These are phyloP conservation scores for Invenusta paracnida DNA, from an alignment of 2,888 invertebrate species.

Conservation along the genomic window DNA sequence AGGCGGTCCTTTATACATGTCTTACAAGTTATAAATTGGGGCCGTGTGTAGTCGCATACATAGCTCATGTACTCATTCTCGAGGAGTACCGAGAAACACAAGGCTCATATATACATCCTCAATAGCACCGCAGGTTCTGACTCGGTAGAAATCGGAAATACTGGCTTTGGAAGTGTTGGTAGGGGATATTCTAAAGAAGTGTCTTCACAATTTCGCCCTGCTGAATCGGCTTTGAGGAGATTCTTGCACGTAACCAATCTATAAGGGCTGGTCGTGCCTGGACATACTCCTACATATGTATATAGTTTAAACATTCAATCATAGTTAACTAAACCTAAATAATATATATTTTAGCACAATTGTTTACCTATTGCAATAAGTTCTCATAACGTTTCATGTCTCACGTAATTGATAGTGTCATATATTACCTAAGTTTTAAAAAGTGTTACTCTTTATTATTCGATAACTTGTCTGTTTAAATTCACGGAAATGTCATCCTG, in stretches of 20 bases:
- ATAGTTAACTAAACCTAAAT: too few species aligned
- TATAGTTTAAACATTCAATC: too few species aligned
- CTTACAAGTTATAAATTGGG: background rate
- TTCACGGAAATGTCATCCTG: too few species aligned
- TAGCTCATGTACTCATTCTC: background rate
- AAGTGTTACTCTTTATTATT: too few species aligned
- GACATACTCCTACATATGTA: too few species aligned
- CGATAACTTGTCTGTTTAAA: too few species aligned
- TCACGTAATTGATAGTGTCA: too few species aligned
- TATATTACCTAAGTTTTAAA: too few species aligned
- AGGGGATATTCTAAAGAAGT: background rate
- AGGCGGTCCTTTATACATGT: background rate
- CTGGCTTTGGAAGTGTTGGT: conserved; percentile 18
- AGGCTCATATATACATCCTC: background rate
- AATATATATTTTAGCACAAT: too few species aligned
- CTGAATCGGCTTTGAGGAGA: background rate
- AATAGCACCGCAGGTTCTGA: background rate
- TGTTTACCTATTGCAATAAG: too few species aligned
- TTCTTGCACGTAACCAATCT: conserved; percentile 8
- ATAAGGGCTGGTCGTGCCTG: too few species aligned
- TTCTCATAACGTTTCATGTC: too few species aligned
- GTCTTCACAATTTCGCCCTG: background rate
- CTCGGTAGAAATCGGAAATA: background rate
- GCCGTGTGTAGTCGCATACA: background rate
- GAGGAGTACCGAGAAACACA: background rate